A percentile compares a stretch with the other conserved stretches of the same genome.
Conservation (phyloP, 2,888 invertebrate species). For the Synanthedon formicaeformis region DNA sequence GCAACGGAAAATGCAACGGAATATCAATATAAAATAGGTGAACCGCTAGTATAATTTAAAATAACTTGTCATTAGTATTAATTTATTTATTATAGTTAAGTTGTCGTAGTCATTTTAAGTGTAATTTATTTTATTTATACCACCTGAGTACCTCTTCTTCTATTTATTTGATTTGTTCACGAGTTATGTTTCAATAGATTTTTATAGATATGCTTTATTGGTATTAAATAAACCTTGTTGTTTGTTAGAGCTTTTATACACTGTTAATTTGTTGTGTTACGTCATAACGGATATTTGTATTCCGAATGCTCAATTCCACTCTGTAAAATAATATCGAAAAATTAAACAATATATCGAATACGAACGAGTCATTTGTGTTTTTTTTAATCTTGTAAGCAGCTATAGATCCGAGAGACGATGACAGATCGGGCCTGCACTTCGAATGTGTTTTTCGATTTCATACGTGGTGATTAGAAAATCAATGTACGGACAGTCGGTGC, state of each 20-base stretch:
- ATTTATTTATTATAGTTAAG: conserved; percentile 66
- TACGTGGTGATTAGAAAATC: too few relatives aligned
- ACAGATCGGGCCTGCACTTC: too few relatives aligned
- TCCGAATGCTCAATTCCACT: not conserved
- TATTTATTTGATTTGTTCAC: conserved; percentile 23
- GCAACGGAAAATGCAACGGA: conserved; percentile 61
- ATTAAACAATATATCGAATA: conserved; percentile 13
- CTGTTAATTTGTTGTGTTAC: not conserved
- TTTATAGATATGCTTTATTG: conserved; percentile 13
- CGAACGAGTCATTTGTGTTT: not conserved
- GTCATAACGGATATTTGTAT: not conserved
- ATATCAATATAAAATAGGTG: conserved; percentile 49
- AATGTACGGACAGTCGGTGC: too few relatives aligned
- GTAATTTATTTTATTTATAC: conserved; percentile 56
- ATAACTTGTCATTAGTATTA: conserved; percentile 70
- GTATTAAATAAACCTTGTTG: not conserved
- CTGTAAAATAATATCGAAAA: conserved; percentile 15
- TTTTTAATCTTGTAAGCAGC: too few relatives aligned
- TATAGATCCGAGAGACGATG: too few relatives aligned
- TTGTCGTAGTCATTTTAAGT: conserved; percentile 49
- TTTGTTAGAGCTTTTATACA: conserved; percentile 1
- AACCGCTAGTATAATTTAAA: conserved; percentile 66
- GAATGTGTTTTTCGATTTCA: too few relatives aligned
- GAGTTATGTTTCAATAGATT: conserved; percentile 12
- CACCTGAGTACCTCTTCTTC: conserved; percentile 68